Conservation (phyloP, 2,797 vertebrate species). For the Amphiprion clarkii region DNA sequence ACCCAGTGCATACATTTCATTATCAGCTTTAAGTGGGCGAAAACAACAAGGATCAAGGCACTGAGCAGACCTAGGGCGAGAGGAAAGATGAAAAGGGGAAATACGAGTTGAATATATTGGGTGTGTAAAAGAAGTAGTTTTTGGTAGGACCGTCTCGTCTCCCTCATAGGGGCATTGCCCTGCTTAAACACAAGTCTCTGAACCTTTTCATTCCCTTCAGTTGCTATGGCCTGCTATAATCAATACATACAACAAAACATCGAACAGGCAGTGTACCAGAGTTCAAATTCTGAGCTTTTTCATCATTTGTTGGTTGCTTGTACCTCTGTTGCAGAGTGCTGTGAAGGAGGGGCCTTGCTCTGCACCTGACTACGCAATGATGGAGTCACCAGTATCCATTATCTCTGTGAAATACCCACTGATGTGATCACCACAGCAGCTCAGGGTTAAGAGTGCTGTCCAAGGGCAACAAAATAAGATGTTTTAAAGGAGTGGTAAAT, state of each 20-base stretch:
- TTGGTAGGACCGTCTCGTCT: slow-evolving; percentile 1
- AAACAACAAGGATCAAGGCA: slow-evolving; percentile 74
- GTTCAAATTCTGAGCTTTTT: neutral
- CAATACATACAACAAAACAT: neutral
- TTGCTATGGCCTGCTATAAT: neutral
- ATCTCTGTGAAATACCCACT: neutral
- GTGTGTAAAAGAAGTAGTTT: slow-evolving; percentile 16
- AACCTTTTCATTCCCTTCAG: slow-evolving; percentile 1
- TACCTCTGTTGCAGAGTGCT: neutral
- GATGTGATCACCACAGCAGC: slow-evolving; percentile 17
- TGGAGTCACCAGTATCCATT: neutral
- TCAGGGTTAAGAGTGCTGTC: slow-evolving; percentile 39
- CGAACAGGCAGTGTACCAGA: neutral
- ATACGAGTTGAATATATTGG: slow-evolving; percentile 16
- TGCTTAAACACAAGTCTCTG: neutral
- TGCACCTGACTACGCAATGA: neutral
- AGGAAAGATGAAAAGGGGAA: slow-evolving; percentile 22
- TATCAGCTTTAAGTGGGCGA: slow-evolving; percentile 81
- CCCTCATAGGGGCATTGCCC: slow-evolving; percentile 27
- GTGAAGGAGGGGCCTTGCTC: neutral
- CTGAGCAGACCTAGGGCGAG: slow-evolving; percentile 39
- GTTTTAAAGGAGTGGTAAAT: slow-evolving; percentile 31
- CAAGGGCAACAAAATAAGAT: slow-evolving; percentile 43
- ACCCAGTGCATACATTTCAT: slow-evolving; percentile 81
- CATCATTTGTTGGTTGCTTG: neutral